Evolutionary conservation across 1,140 invertebrate genomes (phyloP), one percentile per base, ranked within the genome.

Genomic region (Plutomurus gul): DNA sequence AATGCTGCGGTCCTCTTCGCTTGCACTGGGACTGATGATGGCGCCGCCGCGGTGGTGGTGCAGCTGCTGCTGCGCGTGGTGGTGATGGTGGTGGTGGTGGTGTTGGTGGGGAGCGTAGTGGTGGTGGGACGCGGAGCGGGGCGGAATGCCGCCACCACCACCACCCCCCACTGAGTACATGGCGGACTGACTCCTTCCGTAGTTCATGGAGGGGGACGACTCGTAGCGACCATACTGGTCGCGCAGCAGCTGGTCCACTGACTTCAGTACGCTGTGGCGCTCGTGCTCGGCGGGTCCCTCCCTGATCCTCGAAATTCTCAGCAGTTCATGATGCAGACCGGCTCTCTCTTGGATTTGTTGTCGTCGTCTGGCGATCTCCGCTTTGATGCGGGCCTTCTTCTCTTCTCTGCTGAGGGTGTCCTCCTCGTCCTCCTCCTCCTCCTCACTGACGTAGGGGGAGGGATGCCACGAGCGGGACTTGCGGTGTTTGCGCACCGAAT

Each of bases 311-410:
- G 90, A 89, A 27, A 91, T 86, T 40, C 89, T 86, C 27, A 89
- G 83, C 7, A 91, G 85, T 82, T 91, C 89, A 49, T 89, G 88
- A 83, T 91, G 90, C 5, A 91, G 84, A 30, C 89, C 85, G 6
- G 89, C 87, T 71, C 90, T 89, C 79, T 91, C 89, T 83, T 91
- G 90, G n/a, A 92, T 89, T 83, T 91, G 90, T 77, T 88, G 87
- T 71, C 90, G 87, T 4, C 91, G 84, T 37, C 90, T 86, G 4
- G 90, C 89, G 76, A 92, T 92, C 85, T 92, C 91, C 11, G 89
- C 89, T 84, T 91, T 91, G 51, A 92, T 89, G 80, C 89, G 87
- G 13, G 88, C 88, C 80, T 90, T 90, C 83, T 90, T 91, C 82
- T 91, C 89, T 84, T 91, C 90, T 3, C 88, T 79, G 20, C 84